phyloP scores from a whole-genome alignment of 2,888 invertebrate genomes.

The Melitaea athalia region DNA sequence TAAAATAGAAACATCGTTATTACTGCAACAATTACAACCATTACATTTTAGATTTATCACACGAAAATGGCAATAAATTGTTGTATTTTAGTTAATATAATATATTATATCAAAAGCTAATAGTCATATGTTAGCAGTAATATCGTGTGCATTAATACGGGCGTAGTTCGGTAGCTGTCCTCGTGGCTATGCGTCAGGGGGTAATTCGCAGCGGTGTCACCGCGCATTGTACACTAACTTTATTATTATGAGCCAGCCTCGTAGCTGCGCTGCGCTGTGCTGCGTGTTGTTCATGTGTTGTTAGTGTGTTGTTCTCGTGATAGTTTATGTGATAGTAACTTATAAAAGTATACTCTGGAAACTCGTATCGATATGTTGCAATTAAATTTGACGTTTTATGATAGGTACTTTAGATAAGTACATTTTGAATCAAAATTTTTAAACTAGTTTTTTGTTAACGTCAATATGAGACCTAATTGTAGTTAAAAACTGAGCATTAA shows the following conservation, averaged over 20 bases:
- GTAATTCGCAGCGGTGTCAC: constrained; percentile 18
- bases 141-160: background rate
- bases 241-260: constrained; percentile 24
- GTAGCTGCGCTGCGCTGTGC: constrained; percentile 12
- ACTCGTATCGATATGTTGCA: no score
- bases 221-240: constrained; percentile 23
- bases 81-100: background rate
- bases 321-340: background rate
- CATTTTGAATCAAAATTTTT: no score
- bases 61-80: background rate
- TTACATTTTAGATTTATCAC: background rate
- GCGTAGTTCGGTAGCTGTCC: background rate
- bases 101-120: background rate
- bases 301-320: background rate
- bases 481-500: no score
- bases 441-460: no score
- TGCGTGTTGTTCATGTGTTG: background rate
- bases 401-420: no score
- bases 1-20: no score
- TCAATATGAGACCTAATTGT: no score
- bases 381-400: no score
- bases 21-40: background rate
- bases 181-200: constrained; percentile 11
- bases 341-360: no score
- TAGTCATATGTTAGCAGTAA: background rate